phyloP scores from a whole-genome alignment of 2,797 vertebrate species.

The Emys orbicularis region DNA sequence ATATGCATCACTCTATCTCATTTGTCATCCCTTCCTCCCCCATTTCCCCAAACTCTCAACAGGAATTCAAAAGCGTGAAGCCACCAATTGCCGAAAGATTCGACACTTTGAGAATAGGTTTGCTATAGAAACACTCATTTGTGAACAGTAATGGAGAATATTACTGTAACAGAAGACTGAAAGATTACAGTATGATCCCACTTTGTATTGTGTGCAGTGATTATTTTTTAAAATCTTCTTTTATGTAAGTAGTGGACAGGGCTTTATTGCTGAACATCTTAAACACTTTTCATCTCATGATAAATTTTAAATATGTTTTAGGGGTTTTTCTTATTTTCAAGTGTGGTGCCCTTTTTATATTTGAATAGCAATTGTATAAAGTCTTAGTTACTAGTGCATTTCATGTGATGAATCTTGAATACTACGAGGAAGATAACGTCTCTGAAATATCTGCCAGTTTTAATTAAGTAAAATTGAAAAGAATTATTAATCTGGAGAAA shows the following conservation, averaged over 20 bases:
- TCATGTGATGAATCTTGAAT: slow-evolving; percentile 69
- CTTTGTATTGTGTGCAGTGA: slow-evolving; percentile 87
- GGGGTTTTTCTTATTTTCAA: slow-evolving; percentile 74
- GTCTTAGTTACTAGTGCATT: slow-evolving; percentile 74
- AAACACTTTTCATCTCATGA: slow-evolving; percentile 78
- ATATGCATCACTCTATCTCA: not conserved
- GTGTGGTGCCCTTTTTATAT: slow-evolving; percentile 81
- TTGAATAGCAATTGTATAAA: slow-evolving; percentile 78
- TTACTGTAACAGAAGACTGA: slow-evolving; percentile 59
- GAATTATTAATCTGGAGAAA: slow-evolving; percentile 52
- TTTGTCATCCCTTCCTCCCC: not conserved
- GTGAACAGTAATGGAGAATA: slow-evolving; percentile 81
- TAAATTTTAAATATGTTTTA: slow-evolving; percentile 75
- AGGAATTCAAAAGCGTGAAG: slow-evolving; percentile 97
- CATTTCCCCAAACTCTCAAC: not conserved
- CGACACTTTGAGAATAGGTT: slow-evolving; percentile 92
- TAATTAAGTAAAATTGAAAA: slow-evolving; percentile 70
- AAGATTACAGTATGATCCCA: slow-evolving; percentile 72
- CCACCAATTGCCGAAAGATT: slow-evolving; percentile 88
- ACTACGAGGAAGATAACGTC: slow-evolving; percentile 61
- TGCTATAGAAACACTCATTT: slow-evolving; percentile 94
- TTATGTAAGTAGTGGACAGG: slow-evolving; percentile 83
- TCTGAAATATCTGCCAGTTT: slow-evolving; percentile 71
- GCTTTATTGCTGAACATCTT: slow-evolving; percentile 76
- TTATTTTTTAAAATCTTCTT: slow-evolving; percentile 82